Base-by-base conservation (phyloP, 1,140 invertebrate genomes). In the Dendrolimus punctatus region DNA sequence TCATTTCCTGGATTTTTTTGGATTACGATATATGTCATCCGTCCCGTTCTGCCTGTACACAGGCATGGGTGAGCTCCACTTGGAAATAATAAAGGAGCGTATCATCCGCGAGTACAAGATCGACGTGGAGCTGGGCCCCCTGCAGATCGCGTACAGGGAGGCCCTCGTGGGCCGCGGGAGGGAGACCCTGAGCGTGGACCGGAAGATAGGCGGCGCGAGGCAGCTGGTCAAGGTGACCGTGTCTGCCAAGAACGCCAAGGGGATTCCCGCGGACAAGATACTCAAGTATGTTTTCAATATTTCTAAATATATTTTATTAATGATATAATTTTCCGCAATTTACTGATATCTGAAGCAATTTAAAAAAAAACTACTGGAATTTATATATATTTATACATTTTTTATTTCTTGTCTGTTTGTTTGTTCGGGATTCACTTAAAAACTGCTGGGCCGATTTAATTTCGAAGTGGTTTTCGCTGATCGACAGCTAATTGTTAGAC, bases 31-130 rank as follows among this genome's bases (percentile, higher is more conserved):
- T 23, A 23, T 43, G 23, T 36, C 4, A 36, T n/a, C 10, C n/a
- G 40, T 9, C n/a, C 41, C 8, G 39, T 46, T 40, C 51, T 47
- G 9, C 49, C 37, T 40, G 2, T 39, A 47, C 53, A 9, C 50
- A 90, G 93, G 95, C 9, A 99, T 99, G 98, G 98, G 98, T 6
- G 97, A 99, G 87, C 88, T 99, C 5, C 98, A 99, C 83, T 88
- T 99, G 54, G 97, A 99, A 68, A 94, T 99, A 46, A 94, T 99
- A 40, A 95, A 95, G 68, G 94, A 98, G 64, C 88, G 96, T 51
- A 92, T 99, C 37, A 80, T 90, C 48, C 92, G 90, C 49, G 97
- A 99, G 66, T 99, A 96, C 81, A 96, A 95, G 79, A 92, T 99
- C 49, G 94, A 99, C 41, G 96, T 92, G 3, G 94, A 98, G 62